Evolutionary conservation across 1,140 invertebrate species (phyloP).

Genomic region (Aphaenogaster floridana): DNA sequence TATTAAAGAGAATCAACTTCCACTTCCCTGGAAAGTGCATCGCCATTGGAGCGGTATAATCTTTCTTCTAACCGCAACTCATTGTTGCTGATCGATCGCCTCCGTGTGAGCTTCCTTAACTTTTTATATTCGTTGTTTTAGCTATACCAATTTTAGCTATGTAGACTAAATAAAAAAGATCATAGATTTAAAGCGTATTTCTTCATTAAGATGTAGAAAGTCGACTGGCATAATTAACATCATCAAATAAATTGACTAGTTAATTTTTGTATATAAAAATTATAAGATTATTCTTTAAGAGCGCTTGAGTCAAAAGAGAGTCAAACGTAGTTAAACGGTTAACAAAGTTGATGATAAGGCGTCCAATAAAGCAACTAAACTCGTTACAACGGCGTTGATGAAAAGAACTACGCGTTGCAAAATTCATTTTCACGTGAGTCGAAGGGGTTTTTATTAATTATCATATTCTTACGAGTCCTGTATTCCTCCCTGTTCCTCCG

Average conservation of each 20-base stretch:
- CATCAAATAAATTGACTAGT: background rate
- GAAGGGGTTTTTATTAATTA: constrained; percentile 48
- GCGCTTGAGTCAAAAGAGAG: background rate
- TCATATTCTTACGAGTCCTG: constrained; percentile 42
- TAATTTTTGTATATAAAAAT: background rate
- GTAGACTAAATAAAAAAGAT: background rate
- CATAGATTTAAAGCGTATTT: background rate
- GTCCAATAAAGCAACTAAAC: constrained; percentile 30
- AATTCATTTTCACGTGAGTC: constrained; percentile 51
- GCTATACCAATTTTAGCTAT: background rate
- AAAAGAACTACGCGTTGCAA: constrained; percentile 6
- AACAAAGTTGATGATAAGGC: background rate
- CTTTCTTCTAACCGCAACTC: constrained; percentile 64
- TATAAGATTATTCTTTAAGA: background rate
- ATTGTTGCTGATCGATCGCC: constrained; percentile 60
- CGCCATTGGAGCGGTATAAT: constrained; percentile 60
- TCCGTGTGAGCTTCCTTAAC: constrained; percentile 39
- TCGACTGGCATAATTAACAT: background rate
- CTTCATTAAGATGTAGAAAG: background rate
- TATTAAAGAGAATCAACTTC: constrained; percentile 68
- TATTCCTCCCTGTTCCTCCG: background rate
- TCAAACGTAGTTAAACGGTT: background rate
- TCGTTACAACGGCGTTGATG: constrained; percentile 1
- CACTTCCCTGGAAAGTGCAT: constrained; percentile 55
- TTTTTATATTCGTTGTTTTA: constrained; percentile 20